phyloP scores from a whole-genome alignment of 2,113 vertebrate species.

The Sylvilagus bachmani region DNA sequence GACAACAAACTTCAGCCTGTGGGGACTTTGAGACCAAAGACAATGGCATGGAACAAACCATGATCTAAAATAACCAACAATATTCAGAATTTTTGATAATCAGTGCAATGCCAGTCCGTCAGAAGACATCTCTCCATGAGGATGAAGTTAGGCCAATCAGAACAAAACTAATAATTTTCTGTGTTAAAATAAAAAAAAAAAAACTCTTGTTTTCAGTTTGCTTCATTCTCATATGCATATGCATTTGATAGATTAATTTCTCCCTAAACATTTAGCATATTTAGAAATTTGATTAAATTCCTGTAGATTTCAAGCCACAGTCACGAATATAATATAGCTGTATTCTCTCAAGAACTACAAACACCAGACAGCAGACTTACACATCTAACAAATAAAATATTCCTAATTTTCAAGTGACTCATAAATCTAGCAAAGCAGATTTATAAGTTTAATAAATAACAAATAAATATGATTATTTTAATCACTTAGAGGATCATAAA shows the following conservation, averaged over 20 bases:
- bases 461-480: background rate
- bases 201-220: background rate
- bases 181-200: slow-evolving; percentile 7
- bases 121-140: background rate
- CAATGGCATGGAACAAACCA: background rate
- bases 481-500: background rate
- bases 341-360: slow-evolving; percentile 56
- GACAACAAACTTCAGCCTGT: background rate
- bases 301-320: slow-evolving; percentile 44
- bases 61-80: slow-evolving; percentile 4
- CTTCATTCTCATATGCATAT: background rate
- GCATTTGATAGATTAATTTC: slow-evolving; percentile 17
- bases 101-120: background rate
- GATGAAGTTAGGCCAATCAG: background rate
- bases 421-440: background rate
- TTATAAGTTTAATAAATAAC: slow-evolving; percentile 37
- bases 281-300: slow-evolving; percentile 27
- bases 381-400: slow-evolving; percentile 42
- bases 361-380: background rate
- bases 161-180: background rate
- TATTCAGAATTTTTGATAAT: slow-evolving; percentile 7
- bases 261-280: background rate
- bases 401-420: background rate
- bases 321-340: background rate
- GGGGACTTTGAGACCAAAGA: slow-evolving; percentile 2